Evolutionary conservation across 2,113 vertebrate species (phyloP).

Genomic region (Rattus norvegicus): GRCr8 NC_086020.1:36330001-36330500

Average conservation of each 20-base stretch:
- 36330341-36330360: neutral
- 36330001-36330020: neutral
- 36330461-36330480: neutral
- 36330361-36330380: neutral
- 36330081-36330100: neutral
- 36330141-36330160: slow-evolving; percentile 8
- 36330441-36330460: slow-evolving; percentile 25
- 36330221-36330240: neutral
- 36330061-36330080: neutral
- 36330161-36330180: neutral
- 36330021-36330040: neutral
- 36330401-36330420: neutral
- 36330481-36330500: neutral
- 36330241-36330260: neutral
- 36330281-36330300: neutral
- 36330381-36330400: neutral
- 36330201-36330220: neutral
- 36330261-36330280: neutral
- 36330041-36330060: neutral
- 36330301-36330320: neutral
- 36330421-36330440: neutral
- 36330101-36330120: neutral
- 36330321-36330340: neutral
- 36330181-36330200: neutral
- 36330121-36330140: neutral